Base-by-base conservation (phyloP, 2,888 invertebrate genomes). In the Calliopum simillimum region DNA sequence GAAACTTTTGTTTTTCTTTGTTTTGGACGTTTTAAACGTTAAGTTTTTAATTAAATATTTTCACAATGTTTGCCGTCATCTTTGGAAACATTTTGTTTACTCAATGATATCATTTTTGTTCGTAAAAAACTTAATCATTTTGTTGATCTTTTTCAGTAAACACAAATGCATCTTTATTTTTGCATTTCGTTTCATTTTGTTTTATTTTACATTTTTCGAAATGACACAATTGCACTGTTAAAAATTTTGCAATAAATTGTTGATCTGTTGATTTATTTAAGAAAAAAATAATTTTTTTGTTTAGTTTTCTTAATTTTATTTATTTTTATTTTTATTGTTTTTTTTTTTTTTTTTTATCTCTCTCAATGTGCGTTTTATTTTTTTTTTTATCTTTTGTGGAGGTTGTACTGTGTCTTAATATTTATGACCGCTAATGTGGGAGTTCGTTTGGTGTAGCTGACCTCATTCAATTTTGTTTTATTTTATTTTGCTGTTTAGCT, bases 381-480 rank as follows among this genome's bases (percentile, higher is more conserved):
- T 19, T 61, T 5, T 33, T 64, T 19, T 1, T 63, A 14, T 62
- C 19, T 53, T 21, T 64, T 53, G 53, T 51, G 64, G 25, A 49
- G 64, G 64, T 51, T 49, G 14, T 56, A 44, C 14, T 61, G 66
- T 56, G 66, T 56, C 46, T 56, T 44, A 12, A 46, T 46, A 56
- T 44, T 46, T 66, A 58, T 56, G 43, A 46, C 56, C 58, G 33
- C 44, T n/a, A 56, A 23, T 66, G 66, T 66, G 56, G 66, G 56
- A 25, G 25, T 56, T 21, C 44, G 16, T n/a, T 53, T 13, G 46
- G 4, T 58, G 33, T 25, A 55, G 44, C 23, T 66, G 66, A 56
- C 66, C 66, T 66, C 66, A 66, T 66, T 66, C 23, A 19, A 21
- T 19, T 33, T 33, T 33, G n/a, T n/a, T n/a, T n/a, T n/a, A n/a